Conservation (phyloP, 1,140 invertebrate species). For the Penaeus indicus region DNA sequence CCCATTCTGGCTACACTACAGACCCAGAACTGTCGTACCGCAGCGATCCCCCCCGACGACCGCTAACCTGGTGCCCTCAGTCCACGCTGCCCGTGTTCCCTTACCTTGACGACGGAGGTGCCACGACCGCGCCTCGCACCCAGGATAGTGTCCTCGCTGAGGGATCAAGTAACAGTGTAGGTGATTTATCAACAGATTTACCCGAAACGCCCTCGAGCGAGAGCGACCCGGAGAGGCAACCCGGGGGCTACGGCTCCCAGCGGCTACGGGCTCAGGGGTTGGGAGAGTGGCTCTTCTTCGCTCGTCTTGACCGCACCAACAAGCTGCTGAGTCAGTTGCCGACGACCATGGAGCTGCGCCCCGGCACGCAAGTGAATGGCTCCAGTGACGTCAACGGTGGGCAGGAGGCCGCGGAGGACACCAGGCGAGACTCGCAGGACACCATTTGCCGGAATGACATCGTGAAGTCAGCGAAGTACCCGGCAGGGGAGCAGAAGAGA, state of each 20-base stretch:
- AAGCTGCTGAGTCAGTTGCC: slow-evolving; percentile 52
- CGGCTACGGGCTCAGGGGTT: slow-evolving; percentile 60
- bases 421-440: slow-evolving; percentile 20
- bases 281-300: slow-evolving; percentile 63
- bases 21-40: slow-evolving; percentile 43
- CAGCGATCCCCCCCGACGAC: slow-evolving; percentile 20
- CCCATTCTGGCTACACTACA: slow-evolving; percentile 52
- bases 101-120: neutral
- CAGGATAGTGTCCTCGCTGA: neutral
- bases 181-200: too few relatives aligned
- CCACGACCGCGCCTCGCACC: neutral
- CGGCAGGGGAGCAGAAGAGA: neutral
- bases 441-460: slow-evolving; percentile 43
- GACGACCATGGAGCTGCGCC: slow-evolving; percentile 55
- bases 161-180: too few relatives aligned
- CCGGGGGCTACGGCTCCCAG: slow-evolving; percentile 21
- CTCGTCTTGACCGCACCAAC: slow-evolving; percentile 59
- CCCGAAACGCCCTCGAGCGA: too few relatives aligned
- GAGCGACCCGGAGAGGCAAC: slow-evolving; percentile 14
- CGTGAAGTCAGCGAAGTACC: slow-evolving; percentile 46
- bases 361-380: slow-evolving; percentile 31
- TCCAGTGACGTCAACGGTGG: slow-evolving; percentile 37
- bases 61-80: slow-evolving; percentile 46
- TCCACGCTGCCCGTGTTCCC: slow-evolving; percentile 35
- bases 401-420: neutral